Evolutionary conservation across 2,888 invertebrate genomes (phyloP), one percentile per base, ranked within the genome.

Genomic region (Pseudococcus viburni): DNA sequence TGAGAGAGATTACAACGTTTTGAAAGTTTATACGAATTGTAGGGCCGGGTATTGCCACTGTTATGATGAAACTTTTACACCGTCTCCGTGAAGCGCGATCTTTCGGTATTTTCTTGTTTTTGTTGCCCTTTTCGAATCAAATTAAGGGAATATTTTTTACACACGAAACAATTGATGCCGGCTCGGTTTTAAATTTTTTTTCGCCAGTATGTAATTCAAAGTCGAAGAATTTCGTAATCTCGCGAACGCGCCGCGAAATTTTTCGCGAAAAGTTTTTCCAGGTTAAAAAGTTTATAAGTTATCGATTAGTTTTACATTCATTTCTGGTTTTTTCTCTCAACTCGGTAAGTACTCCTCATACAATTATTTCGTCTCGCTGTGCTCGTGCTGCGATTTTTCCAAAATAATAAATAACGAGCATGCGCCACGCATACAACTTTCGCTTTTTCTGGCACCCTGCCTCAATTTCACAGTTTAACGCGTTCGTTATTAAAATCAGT

Each of bases 271-370:
- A 80, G 55, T 88, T 73, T 88, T 88, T 88, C 88, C 80, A 88
- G 88, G 88, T 88, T 88, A 88, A 88, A 88, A 88, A 88, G 88
- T 88, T 88, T 88, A 88, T 88, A 88, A 88, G 88, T 88, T 88
- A 88, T 88, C 88, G 88, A 88, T 88, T 88, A 77, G 88, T 88
- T 88, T 88, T 88, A 80, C 88, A 88, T 88, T 88, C 88, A 88
- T 88, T 80, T 88, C 68, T 68, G 46, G 64, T 64, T 86, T 86
- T 86, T 73, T 77, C 86, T 73, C 88, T 88, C 88, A 55, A 77
- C 86, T 86, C 86, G 46, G 86, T 86, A 86, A 86, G 86, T 86
- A 86, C 86, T 86, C 68, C 86, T 86, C 86, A 68, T 86, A 86
- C 86, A 86, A 86, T 86, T 64, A 86, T 86, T 86, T 64, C 86